phyloP scores from a whole-genome alignment of 2,888 invertebrate species.

The Aelia acuminata region DNA sequence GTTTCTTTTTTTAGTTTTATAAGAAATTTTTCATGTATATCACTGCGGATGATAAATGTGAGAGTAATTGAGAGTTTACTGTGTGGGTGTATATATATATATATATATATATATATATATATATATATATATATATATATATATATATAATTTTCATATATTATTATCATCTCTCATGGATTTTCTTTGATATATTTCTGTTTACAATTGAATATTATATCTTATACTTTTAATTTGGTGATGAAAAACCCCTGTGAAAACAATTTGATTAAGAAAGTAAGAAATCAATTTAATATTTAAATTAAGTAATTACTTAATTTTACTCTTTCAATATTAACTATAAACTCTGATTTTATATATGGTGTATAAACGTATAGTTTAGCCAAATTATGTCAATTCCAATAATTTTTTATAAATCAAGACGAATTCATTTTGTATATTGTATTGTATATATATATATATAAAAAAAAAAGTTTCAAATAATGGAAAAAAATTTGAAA shows the following conservation, averaged over 20 bases:
- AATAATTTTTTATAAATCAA: conserved; percentile 41
- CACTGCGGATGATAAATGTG: no score
- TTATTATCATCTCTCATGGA: background rate
- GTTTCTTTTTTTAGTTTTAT: no score
- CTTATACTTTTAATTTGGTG: background rate
- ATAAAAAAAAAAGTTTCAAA: no score
- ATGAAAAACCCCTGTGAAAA: background rate
- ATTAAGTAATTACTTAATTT: background rate
- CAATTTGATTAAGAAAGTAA: background rate
- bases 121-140: no score
- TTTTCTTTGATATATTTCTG: background rate
- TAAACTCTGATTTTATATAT: background rate
- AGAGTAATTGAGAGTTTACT: no score
- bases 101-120: no score
- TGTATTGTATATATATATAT: conserved; percentile 49
- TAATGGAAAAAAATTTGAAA: background rate
- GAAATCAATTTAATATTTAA: background rate
- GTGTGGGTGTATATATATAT: no score
- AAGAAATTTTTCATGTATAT: no score
- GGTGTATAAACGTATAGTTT: background rate
- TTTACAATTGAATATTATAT: background rate
- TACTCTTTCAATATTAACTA: conserved; percentile 8
- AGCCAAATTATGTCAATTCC: conserved; percentile 43
- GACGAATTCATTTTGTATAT: conserved; percentile 49
- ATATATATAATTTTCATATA: no score